Evolutionary conservation across 1,140 invertebrate species (phyloP).

Genomic region (Palaemon carinicauda): DNA sequence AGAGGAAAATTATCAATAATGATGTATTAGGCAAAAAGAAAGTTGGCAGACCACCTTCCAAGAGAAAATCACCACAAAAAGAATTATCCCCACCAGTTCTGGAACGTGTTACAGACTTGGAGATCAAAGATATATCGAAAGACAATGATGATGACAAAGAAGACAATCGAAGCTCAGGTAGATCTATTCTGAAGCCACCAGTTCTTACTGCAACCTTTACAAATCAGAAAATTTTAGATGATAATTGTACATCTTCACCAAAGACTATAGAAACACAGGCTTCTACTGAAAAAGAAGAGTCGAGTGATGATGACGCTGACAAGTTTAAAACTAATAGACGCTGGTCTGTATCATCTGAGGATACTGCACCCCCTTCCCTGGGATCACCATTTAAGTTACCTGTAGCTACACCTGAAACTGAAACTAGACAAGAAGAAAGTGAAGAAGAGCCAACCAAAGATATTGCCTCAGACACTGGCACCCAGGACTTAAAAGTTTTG

Average conservation of each 20-base stretch:
- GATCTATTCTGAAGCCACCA: constrained; percentile 40
- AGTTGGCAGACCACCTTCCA: constrained; percentile 25
- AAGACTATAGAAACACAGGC: constrained; percentile 31
- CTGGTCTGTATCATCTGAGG: constrained; percentile 62
- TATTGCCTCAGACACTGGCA: constrained; percentile 22
- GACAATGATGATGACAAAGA: constrained; percentile 29
- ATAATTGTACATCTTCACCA: background rate
- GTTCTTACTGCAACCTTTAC: constrained; percentile 46
- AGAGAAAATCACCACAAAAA: constrained; percentile 34
- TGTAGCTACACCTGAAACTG: constrained; percentile 26
- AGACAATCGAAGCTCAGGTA: background rate
- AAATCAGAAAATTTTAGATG: background rate
- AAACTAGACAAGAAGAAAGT: constrained; percentile 28
- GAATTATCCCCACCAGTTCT: constrained; percentile 41
- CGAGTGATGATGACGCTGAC: constrained; percentile 42
- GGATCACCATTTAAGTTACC: constrained; percentile 36
- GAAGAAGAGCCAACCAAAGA: constrained; percentile 39
- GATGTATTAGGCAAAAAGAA: background rate
- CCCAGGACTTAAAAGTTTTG: constrained; percentile 36
- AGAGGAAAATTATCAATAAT: constrained; percentile 18
- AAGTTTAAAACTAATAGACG: constrained; percentile 39
- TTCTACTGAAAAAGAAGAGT: constrained; percentile 43
- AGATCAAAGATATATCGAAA: constrained; percentile 5
- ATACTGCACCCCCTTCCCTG: constrained; percentile 65
- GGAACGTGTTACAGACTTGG: constrained; percentile 20